These are phyloP conservation scores for Myanophis thanlyinensis DNA, from an alignment of 2,113 vertebrate genomes.

Conservation along the genomic window DNA sequence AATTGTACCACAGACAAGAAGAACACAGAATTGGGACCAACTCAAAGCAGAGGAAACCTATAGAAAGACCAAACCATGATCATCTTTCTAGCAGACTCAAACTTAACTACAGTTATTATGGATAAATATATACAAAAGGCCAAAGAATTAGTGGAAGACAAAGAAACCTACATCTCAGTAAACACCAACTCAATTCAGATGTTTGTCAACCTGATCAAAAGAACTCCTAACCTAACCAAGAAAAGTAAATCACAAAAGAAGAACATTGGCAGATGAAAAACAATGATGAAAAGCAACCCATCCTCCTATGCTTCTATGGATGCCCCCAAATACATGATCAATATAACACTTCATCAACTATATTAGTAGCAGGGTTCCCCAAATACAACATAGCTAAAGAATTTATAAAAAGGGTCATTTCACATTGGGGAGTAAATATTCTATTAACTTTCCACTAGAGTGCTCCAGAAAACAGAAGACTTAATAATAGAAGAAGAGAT, in stretches of 20 bases:
- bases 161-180: neutral
- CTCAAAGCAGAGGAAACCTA: neutral
- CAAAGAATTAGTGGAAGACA: neutral
- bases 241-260: neutral
- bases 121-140: neutral
- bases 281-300: neutral
- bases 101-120: neutral
- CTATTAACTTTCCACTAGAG: neutral
- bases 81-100: neutral
- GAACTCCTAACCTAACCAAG: neutral
- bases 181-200: neutral
- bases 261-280: neutral
- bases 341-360: neutral
- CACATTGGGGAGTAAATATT: neutral
- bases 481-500: neutral
- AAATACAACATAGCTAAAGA: neutral
- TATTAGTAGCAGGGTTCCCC: neutral
- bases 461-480: neutral
- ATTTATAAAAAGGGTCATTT: neutral
- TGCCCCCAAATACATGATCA: neutral
- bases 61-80: neutral
- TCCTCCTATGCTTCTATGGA: neutral
- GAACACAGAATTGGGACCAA: neutral
- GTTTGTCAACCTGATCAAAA: neutral
- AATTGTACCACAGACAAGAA: neutral